Conservation (phyloP, 2,113 vertebrate genomes). For the Tylochromis polylepis region DNA sequence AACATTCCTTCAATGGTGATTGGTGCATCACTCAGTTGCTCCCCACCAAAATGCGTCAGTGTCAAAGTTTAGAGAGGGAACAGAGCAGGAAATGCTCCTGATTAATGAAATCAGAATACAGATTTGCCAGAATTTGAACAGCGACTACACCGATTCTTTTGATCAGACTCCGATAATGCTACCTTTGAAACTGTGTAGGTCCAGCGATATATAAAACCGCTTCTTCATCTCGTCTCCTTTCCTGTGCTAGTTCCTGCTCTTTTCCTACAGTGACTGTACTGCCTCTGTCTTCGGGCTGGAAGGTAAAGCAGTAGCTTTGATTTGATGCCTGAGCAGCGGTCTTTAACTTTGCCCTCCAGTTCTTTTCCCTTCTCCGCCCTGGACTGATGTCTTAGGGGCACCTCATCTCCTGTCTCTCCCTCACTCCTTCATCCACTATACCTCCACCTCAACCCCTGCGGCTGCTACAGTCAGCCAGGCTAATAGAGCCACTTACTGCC, state of each 20-base stretch:
- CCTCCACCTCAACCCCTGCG: slow-evolving; percentile 38
- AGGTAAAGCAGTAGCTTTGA: slow-evolving; percentile 40
- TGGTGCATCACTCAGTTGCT: not conserved
- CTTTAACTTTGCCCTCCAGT: slow-evolving; percentile 41
- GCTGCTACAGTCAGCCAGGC: slow-evolving; percentile 46
- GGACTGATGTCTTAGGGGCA: slow-evolving; percentile 50
- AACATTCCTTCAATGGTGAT: slow-evolving; percentile 1
- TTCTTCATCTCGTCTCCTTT: slow-evolving; percentile 43
- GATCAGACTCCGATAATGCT: slow-evolving; percentile 48
- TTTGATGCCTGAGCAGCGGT: slow-evolving; percentile 41
- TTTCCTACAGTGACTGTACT: not conserved
- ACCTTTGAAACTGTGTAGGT: not conserved
- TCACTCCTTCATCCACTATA: slow-evolving; percentile 36
- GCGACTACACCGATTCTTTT: slow-evolving; percentile 5
- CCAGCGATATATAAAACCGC: not conserved
- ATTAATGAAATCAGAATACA: slow-evolving; percentile 40
- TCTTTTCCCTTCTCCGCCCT: not conserved
- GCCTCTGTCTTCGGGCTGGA: slow-evolving; percentile 21
- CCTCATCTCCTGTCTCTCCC: slow-evolving; percentile 46
- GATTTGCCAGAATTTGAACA: slow-evolving; percentile 5
- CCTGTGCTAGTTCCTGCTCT: slow-evolving; percentile 44
- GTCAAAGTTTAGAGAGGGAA: not conserved
- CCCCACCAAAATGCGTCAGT: not conserved
- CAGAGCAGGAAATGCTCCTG: slow-evolving; percentile 51
- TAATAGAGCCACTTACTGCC: slow-evolving; percentile 75